Evolutionary conservation across 2,113 vertebrate species (phyloP).

Genomic region (Opisthocomus hoazin): DNA sequence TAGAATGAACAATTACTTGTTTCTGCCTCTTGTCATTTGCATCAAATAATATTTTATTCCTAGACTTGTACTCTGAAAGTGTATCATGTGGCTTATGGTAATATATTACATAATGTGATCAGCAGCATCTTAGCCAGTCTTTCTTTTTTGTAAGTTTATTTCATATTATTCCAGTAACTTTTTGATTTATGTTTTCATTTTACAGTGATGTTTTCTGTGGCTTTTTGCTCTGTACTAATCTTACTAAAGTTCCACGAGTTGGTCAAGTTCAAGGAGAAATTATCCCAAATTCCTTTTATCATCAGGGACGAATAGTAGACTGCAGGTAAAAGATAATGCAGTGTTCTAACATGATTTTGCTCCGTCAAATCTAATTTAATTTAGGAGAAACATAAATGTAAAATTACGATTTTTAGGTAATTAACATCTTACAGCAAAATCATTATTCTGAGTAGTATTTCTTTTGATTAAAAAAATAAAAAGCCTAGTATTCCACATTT

Average conservation of each 20-base stretch:
- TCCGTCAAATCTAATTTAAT: background rate
- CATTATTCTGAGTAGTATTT: background rate
- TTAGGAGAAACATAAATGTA: background rate
- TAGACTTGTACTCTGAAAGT: background rate
- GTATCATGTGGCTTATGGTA: background rate
- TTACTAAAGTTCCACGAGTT: conserved; percentile 85
- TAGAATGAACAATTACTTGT: background rate
- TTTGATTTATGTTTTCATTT: background rate
- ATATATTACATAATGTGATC: background rate
- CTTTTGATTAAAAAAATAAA: background rate
- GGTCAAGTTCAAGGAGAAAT: conserved; percentile 92
- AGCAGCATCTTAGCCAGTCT: background rate
- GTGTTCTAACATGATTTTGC: background rate
- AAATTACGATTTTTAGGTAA: background rate
- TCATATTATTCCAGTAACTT: background rate
- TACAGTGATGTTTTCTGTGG: conserved; percentile 96
- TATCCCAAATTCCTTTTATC: conserved; percentile 91
- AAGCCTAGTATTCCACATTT: background rate
- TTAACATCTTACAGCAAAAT: background rate
- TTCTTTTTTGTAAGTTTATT: background rate
- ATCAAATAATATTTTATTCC: background rate
- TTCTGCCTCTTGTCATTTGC: background rate
- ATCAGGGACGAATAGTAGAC: conserved; percentile 91
- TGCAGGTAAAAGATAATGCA: conserved; percentile 82
- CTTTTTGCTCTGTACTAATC: conserved; percentile 92